Base-by-base conservation (phyloP, 2,797 vertebrate genomes). In the Ctenopoma kingsleyae region DNA sequence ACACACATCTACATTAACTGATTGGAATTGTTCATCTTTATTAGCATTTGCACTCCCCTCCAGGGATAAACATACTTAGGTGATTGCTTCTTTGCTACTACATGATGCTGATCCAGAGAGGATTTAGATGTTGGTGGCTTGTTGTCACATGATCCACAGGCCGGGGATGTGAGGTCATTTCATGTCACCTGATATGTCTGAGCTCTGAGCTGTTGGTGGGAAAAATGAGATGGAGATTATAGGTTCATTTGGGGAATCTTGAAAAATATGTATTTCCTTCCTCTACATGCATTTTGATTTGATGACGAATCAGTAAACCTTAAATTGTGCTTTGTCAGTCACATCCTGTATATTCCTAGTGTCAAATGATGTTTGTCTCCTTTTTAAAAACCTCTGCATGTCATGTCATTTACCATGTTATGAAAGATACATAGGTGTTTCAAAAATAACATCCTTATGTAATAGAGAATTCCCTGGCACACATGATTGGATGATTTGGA, bases 21-120 rank as follows among this genome's bases (percentile, higher is more conserved):
- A 93, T 92, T 91, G 85, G 71, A 90, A 85, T 71, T 63, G 85
- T 86, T 87, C 61, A 57, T 86, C 75, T 81, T 91, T 88, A 89
- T 91, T 90, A 87, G 86, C 85, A 85, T 86, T 82, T 81, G 81
- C 63, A 59, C 74, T 72, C 40, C 47, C 65, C 74, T 84, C 69
- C 74, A 57, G 74, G 81, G 81, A 86, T 87, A 79, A 86, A 87
- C 78, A 84, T 86, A 89, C 89, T 93, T 87, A 88, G 78, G 81
- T 67, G 87, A 92, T 91, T 92, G 90, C 82, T 90, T 91, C 78
- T 82, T 75, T 78, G 81, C 71, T 62, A 54, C 67, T 73, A 66
- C 78, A 82, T 83, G 80, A 87, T 85, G 80, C 85, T 86, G 86
- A 92, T 87, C 80, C 82, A 78, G 63, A 76, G 67, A 78, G 89